Percentiles rank a stretch among this genome's conserved stretches.
Conservation (phyloP, 2,888 invertebrate genomes). For the Chymomyza caudatula region DNA sequence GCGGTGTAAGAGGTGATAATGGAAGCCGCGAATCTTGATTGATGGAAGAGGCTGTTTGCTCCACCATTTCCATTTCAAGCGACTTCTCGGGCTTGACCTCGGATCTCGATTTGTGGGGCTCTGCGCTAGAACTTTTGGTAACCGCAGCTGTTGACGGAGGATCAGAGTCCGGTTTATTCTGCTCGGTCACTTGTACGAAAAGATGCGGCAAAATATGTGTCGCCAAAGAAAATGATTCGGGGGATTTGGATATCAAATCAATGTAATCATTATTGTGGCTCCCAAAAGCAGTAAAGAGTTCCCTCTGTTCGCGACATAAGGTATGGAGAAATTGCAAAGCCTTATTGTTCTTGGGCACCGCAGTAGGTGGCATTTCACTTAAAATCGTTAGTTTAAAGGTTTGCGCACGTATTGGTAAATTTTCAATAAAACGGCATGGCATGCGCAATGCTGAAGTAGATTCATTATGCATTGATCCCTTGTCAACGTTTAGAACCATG, state of each 20-base stretch:
- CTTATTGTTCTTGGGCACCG: conserved; percentile 22
- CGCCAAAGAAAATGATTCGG: conserved; percentile 19
- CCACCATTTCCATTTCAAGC: too few species aligned
- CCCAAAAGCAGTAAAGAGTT: conserved; percentile 17
- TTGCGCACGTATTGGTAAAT: conserved; percentile 38
- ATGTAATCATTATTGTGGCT: not conserved
- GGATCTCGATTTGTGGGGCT: too few species aligned
- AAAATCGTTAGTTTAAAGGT: conserved; percentile 29
- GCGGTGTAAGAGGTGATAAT: too few species aligned
- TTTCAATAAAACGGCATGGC: conserved; percentile 43
- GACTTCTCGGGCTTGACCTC: too few species aligned
- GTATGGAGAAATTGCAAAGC: conserved; percentile 17
- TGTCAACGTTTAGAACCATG: conserved; percentile 47
- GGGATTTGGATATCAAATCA: conserved; percentile 29
- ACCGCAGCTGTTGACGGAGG: too few species aligned
- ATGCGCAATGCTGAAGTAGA: conserved; percentile 15
- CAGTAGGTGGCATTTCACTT: conserved; percentile 25
- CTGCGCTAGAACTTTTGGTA: too few species aligned
- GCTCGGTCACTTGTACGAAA: conserved; percentile 21
- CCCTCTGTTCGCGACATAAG: not conserved
- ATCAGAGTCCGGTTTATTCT: not conserved
- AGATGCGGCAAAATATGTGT: conserved; percentile 30
- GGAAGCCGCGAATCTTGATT: too few species aligned
- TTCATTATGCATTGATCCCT: conserved; percentile 21
- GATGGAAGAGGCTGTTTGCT: too few species aligned